Evolutionary conservation across 2,797 vertebrate genomes (phyloP), one percentile per base, ranked within the genome.

Genomic region (Crenuchus spilurus): DNA sequence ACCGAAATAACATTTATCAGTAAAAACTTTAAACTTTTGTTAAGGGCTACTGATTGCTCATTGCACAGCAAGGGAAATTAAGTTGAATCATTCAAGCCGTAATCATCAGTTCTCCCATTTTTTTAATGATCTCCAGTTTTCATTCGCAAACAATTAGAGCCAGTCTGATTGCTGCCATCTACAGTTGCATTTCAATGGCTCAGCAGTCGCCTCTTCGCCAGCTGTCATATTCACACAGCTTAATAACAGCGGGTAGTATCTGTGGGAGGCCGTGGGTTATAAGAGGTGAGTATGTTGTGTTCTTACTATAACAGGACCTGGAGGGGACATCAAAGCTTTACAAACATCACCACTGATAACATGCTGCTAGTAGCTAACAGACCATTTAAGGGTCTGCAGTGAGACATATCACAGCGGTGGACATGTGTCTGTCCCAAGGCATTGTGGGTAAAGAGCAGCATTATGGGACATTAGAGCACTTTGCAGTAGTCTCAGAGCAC

Each of bases 391-490:
- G 67, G 79, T 85, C 85, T 85, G 80, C 78, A 64, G 87, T 82
- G 85, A 88, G 80, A 82, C 87, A 91, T 88, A 89, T 89, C 78
- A 76, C 83, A 72, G 83, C 30, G 28, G 52, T 67, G 52, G 61
- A 87, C 84, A 82, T 83, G 80, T 67, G 48, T 84, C 79, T 87
- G 86, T 87, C 82, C 82, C 77, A 84, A 85, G 86, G 88, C 84
- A 89, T 89, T 91, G 80, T 85, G 86, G 85, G 85, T 90, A 91
- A 91, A 91, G 86, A 89, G 87, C 87, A 85, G 83, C 85, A 91
- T 90, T 91, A 91, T 89, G 86, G 88, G 87, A 86, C 86, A 88
- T 91, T 83, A 83, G 84, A 90, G 88, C 85, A 87, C 87, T 91
- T 90, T 89, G 88, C 30, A 86, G 90, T 83, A 82, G 87, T 86